Conservation (phyloP, 1,140 invertebrate genomes). For the Liolophura sinensis region DNA sequence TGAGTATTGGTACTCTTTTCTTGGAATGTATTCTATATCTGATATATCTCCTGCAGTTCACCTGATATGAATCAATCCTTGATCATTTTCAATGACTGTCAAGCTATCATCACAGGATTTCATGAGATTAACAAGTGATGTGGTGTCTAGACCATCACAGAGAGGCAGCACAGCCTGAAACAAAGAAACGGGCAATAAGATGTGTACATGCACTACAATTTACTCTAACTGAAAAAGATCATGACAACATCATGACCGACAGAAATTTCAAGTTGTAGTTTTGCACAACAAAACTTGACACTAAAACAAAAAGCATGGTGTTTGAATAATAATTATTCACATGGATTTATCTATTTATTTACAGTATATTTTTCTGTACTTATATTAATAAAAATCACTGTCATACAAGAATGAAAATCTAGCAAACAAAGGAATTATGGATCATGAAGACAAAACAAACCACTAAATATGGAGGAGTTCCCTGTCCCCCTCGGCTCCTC, state of each 20-base stretch:
- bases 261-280: neutral
- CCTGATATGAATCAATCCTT: constrained; percentile 75
- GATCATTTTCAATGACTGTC: constrained; percentile 63
- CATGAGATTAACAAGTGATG: constrained; percentile 68
- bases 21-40: neutral
- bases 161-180: constrained; percentile 44
- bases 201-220: neutral
- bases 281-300: neutral
- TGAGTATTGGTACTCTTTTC: neutral
- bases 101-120: constrained; percentile 73
- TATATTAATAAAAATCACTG: neutral
- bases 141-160: constrained; percentile 23
- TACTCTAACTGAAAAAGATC: neutral
- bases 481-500: constrained; percentile 67
- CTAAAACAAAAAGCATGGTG: neutral
- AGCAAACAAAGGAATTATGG: neutral
- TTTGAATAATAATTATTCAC: neutral
- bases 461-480: constrained; percentile 76
- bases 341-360: neutral
- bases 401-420: neutral
- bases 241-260: neutral
- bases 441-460: constrained; percentile 52
- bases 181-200: constrained; percentile 11
- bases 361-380: neutral
- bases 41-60: constrained; percentile 50